Conservation (phyloP, 2,113 vertebrate genomes). For the Pao palembangensis region DNA sequence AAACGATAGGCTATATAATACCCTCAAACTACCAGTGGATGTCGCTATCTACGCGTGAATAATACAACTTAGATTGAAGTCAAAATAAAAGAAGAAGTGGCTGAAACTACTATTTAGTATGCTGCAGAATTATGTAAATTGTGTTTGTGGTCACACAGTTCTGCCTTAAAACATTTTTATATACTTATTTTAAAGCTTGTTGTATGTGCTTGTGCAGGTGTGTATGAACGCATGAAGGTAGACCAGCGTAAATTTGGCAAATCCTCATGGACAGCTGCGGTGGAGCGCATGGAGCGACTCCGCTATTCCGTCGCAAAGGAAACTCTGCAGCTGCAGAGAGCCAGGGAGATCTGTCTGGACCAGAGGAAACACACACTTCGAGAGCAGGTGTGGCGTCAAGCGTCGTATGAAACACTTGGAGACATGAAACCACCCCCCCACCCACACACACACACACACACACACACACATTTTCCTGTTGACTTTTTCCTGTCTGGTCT, state of each 20-base stretch:
- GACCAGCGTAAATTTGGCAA: conserved; percentile 97
- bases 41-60: conserved; percentile 31
- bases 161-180: not conserved
- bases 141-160: not conserved
- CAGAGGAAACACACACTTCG: conserved; percentile 90
- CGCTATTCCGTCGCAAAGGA: conserved; percentile 94
- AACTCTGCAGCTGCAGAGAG: conserved; percentile 94
- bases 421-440: not conserved
- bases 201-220: conserved; percentile 71
- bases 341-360: conserved; percentile 94
- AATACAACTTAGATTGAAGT: not conserved
- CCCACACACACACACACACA: not conserved
- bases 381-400: conserved; percentile 80
- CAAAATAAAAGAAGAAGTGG: conserved; percentile 1
- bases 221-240: conserved; percentile 90
- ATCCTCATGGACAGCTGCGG: conserved; percentile 89
- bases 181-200: not conserved
- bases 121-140: conserved; percentile 6
- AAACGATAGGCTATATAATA: not conserved
- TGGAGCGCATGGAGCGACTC: conserved; percentile 94
- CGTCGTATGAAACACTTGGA: not conserved
- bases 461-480: not conserved
- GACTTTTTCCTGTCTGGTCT: not conserved
- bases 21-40: conserved; percentile 39
- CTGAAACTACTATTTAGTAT: conserved; percentile 3